A percentile compares a stretch with the other conserved stretches of the same genome.
phyloP scores from a whole-genome alignment of 2,888 invertebrate species.

The Pyrocoelia pectoralis region DNA sequence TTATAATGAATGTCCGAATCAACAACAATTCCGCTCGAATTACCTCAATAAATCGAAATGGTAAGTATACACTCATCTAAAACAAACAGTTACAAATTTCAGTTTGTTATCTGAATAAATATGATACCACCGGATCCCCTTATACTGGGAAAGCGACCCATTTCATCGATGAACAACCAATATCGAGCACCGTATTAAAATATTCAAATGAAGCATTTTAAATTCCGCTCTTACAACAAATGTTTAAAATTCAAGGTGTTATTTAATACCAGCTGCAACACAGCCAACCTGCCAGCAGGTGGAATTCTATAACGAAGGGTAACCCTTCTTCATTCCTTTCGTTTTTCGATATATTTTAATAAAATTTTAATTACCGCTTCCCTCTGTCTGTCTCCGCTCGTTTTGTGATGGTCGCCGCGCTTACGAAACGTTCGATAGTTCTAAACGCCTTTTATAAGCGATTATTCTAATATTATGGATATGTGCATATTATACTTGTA shows the following conservation, averaged over 20 bases:
- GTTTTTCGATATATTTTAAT: too few species aligned
- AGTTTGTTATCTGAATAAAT: not conserved
- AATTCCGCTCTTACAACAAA: constrained; percentile 10
- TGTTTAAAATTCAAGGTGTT: constrained; percentile 12
- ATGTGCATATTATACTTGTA: constrained; percentile 3
- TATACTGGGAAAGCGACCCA: not conserved
- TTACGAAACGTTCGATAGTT: not conserved
- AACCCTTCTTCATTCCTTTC: not conserved
- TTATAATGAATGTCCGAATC: not conserved
- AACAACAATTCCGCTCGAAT: not conserved
- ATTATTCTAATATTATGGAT: constrained; percentile 8
- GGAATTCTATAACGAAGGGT: not conserved
- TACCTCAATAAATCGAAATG: not conserved
- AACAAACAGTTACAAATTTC: constrained; percentile 1
- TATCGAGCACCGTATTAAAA: constrained; percentile 5
- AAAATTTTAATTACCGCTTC: too few species aligned
- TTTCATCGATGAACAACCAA: constrained; percentile 4
- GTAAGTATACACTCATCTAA: not conserved
- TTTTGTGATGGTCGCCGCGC: too few species aligned
- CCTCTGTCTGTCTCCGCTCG: not conserved
- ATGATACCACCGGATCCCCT: not conserved
- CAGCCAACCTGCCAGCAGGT: constrained; percentile 5
- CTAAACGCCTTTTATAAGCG: not conserved
- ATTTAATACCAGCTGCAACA: constrained; percentile 8
- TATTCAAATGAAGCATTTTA: constrained; percentile 12